phyloP scores from a whole-genome alignment of 1,140 invertebrate genomes.

The Mizuhopecten yessoensis region DNA sequence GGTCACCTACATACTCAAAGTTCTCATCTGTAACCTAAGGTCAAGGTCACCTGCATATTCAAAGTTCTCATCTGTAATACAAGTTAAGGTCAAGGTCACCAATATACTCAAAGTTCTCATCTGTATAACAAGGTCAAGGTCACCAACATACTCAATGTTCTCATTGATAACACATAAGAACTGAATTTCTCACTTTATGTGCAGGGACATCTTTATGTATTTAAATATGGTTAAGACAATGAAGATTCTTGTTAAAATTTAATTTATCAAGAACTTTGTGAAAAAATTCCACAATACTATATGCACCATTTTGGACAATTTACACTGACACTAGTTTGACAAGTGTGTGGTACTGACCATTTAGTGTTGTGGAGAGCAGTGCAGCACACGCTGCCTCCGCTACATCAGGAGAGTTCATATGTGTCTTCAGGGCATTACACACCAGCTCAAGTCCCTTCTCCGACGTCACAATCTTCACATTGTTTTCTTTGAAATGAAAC shows the following conservation, averaged over 20 bases:
- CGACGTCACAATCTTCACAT: conserved; percentile 73
- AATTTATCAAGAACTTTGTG: too few relatives aligned
- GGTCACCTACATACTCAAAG: conserved; percentile 72
- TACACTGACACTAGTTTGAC: too few relatives aligned
- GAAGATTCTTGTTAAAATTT: too few relatives aligned
- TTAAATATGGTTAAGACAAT: too few relatives aligned
- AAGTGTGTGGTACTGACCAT: conserved; percentile 78
- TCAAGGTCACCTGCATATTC: not conserved
- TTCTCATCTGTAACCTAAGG: conserved; percentile 74
- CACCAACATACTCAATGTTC: conserved; percentile 40
- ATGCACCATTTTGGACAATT: too few relatives aligned
- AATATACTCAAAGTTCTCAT: too few relatives aligned
- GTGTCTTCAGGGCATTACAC: conserved; percentile 72
- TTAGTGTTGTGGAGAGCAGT: conserved; percentile 76
- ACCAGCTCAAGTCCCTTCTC: conserved; percentile 74
- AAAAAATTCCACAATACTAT: too few relatives aligned
- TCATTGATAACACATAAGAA: not conserved
- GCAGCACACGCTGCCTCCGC: conserved; percentile 78
- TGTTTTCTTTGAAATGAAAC: conserved; percentile 72
- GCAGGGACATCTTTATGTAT: too few relatives aligned
- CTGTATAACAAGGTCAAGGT: not conserved
- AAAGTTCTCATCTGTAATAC: too few relatives aligned
- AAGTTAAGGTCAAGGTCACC: not conserved
- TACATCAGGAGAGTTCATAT: conserved; percentile 74
- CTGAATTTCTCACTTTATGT: too few relatives aligned